Conservation (phyloP, 2,113 vertebrate species). For the Bungarus multicinctus region DNA sequence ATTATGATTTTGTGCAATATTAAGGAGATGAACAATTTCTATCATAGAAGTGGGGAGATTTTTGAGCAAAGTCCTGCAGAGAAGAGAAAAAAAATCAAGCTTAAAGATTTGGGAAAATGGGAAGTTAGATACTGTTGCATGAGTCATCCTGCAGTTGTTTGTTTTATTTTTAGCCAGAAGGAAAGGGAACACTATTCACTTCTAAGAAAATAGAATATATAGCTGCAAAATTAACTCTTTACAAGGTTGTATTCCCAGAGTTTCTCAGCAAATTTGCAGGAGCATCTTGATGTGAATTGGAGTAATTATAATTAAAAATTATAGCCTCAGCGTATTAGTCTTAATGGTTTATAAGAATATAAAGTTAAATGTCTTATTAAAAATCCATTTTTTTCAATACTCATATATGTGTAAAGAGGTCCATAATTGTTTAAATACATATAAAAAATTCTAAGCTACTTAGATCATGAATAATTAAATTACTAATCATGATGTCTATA, state of each 20-base stretch:
- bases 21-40: conserved; percentile 30
- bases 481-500: not conserved
- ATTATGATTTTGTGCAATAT: conserved; percentile 2
- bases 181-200: conserved; percentile 49
- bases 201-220: conserved; percentile 59
- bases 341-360: conserved; percentile 17
- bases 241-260: conserved; percentile 3
- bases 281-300: conserved; percentile 35
- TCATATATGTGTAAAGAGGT: not conserved
- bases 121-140: conserved; percentile 53
- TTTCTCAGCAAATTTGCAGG: conserved; percentile 39
- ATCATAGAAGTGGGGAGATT: conserved; percentile 50
- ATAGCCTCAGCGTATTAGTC: not conserved
- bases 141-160: conserved; percentile 68
- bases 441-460: not conserved
- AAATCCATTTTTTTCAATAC: not conserved
- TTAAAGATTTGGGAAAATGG: conserved; percentile 67
- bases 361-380: not conserved
- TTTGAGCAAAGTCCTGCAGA: conserved; percentile 53
- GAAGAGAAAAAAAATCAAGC: conserved; percentile 48
- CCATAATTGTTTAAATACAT: not conserved
- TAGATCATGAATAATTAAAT: not conserved
- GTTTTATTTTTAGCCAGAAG: conserved; percentile 72
- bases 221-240: conserved; percentile 61
- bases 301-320: conserved; percentile 35